A percentile compares a stretch with the other conserved stretches of the same genome.
Conservation (phyloP, 2,113 vertebrate species). For the Eurystomus gularis region DNA sequence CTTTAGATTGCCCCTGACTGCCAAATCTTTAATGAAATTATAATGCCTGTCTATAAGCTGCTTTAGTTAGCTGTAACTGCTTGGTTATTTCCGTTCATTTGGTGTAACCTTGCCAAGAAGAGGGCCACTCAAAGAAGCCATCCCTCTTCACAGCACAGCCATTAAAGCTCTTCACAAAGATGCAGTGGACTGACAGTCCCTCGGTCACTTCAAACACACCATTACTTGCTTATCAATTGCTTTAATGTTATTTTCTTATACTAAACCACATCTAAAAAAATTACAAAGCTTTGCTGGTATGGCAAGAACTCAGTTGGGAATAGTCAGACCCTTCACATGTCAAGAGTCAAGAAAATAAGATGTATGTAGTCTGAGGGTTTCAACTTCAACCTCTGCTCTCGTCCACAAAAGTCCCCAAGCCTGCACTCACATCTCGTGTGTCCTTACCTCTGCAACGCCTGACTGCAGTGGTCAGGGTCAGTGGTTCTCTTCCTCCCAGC, state of each 20-base stretch:
- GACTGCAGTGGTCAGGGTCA: background rate
- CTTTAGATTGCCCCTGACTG: background rate
- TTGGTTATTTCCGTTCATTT: background rate
- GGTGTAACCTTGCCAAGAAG: slow-evolving; percentile 34
- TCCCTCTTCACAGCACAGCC: background rate
- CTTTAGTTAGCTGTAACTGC: slow-evolving; percentile 6
- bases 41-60: background rate
- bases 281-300: background rate
- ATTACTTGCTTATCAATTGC: background rate
- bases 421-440: accelerated
- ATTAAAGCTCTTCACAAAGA: background rate
- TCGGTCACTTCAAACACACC: background rate
- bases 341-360: background rate
- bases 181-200: background rate
- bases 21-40: slow-evolving; percentile 40
- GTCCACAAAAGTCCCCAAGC: background rate
- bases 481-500: background rate
- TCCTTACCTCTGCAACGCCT: background rate
- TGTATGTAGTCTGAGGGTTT: background rate
- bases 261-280: background rate
- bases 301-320: background rate
- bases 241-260: background rate
- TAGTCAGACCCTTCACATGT: background rate
- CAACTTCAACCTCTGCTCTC: background rate
- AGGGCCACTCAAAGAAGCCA: background rate